Percentiles rank a stretch among this genome's conserved stretches.
phyloP scores from a whole-genome alignment of 2,113 vertebrate genomes.

The Bombycilla garrulus region DNA sequence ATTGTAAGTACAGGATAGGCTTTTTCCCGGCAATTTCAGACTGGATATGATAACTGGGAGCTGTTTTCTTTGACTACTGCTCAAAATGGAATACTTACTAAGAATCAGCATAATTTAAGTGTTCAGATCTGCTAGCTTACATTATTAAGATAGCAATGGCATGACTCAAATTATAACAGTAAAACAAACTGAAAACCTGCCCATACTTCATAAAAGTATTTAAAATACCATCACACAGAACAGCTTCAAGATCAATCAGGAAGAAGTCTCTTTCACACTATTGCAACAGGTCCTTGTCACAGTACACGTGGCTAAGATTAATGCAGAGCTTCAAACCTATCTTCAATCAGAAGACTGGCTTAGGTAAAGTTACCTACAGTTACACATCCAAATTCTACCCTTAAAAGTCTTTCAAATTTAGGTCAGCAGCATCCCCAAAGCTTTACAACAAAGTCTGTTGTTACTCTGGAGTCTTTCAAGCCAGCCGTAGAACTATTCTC shows the following conservation, averaged over 20 bases:
- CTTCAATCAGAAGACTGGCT: not conserved
- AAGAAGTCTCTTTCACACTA: not conserved
- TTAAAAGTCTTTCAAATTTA: not conserved
- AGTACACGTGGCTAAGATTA: not conserved
- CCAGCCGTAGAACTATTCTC: not conserved
- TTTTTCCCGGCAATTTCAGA: not conserved
- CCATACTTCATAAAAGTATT: not conserved
- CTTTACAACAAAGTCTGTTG: not conserved
- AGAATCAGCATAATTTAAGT: not conserved
- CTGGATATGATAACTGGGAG: not conserved
- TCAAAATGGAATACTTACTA: not conserved
- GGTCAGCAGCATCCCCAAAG: not conserved
- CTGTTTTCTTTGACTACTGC: not conserved
- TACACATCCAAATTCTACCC: not conserved
- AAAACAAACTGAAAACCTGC: not conserved
- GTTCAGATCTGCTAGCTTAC: not conserved
- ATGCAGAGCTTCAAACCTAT: not conserved
- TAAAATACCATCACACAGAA: not conserved
- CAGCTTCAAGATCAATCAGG: not conserved
- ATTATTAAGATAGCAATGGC: not conserved
- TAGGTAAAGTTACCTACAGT: not conserved
- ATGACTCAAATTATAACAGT: not conserved
- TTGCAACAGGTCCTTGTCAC: not conserved
- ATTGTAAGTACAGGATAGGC: not conserved
- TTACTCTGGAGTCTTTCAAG: not conserved